A percentile compares a stretch with the other conserved stretches of the same genome.
phyloP scores from a whole-genome alignment of 2,797 vertebrate genomes.

The Trachurus trachurus region DNA sequence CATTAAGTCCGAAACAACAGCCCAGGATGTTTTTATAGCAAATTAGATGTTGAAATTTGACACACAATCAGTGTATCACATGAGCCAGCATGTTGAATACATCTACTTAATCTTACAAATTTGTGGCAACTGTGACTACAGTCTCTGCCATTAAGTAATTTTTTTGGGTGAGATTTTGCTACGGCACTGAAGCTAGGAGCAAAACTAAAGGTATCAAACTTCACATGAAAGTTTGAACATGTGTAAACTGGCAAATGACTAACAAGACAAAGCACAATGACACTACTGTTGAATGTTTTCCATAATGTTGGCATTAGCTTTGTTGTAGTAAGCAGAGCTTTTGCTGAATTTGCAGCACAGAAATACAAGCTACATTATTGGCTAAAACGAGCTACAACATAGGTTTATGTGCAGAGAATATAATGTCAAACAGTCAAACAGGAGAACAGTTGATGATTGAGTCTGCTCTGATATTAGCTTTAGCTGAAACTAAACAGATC shows the following conservation, averaged over 20 bases:
- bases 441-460: not conserved
- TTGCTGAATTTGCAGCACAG: not conserved
- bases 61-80: not conserved
- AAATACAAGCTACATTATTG: not conserved
- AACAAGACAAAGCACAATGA: conserved; percentile 26
- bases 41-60: conserved; percentile 9
- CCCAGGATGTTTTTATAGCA: not conserved
- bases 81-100: not conserved
- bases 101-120: not conserved
- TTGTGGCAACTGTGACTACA: not conserved
- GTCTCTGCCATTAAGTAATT: too few species aligned
- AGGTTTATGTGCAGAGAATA: not conserved
- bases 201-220: conserved; percentile 1
- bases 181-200: not conserved
- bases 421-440: not conserved
- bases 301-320: conserved; percentile 2
- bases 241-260: not conserved
- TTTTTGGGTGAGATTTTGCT: not conserved
- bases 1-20: not conserved
- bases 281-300: not conserved
- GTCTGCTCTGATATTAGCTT: conserved; percentile 13
- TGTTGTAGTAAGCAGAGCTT: not conserved
- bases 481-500: conserved; percentile 11
- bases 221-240: conserved; percentile 1
- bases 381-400: not conserved